Evolutionary conservation across 2,888 invertebrate species (phyloP).

Genomic region (Cremastinae sp.): DNA sequence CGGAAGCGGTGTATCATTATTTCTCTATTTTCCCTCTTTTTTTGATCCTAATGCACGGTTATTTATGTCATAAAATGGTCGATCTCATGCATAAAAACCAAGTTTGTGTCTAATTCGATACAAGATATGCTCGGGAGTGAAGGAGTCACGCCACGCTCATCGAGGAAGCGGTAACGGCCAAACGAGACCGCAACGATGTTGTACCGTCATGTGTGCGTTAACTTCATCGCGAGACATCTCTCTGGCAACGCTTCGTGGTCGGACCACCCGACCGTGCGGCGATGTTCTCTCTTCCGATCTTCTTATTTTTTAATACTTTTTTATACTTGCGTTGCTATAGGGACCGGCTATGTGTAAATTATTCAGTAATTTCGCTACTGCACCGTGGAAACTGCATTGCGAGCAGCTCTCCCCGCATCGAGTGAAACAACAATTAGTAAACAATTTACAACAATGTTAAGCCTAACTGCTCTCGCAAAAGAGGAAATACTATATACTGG

Average conservation of each 20-base stretch:
- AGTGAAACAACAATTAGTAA: conserved; percentile 30
- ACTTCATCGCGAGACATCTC: conserved; percentile 34
- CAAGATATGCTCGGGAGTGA: background rate
- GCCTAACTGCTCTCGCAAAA: background rate
- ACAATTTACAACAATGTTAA: conserved; percentile 37
- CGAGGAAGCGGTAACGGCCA: conserved; percentile 7
- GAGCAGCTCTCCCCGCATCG: conserved; percentile 21
- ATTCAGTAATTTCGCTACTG: conserved; percentile 13
- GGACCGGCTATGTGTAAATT: conserved; percentile 5
- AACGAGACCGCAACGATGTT: conserved; percentile 19
- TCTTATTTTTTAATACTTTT: no score
- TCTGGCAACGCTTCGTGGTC: conserved; percentile 32
- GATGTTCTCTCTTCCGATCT: conserved; percentile 6
- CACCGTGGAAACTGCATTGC: background rate
- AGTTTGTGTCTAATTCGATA: conserved; percentile 24
- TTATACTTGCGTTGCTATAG: background rate
- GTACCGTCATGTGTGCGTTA: conserved; percentile 9
- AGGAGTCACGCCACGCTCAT: conserved; percentile 37
- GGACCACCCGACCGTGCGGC: conserved; percentile 29
- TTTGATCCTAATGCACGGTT: background rate
- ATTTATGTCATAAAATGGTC: background rate
- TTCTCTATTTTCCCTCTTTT: background rate
- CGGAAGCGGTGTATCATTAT: background rate
- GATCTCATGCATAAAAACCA: background rate
- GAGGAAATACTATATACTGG: no score